Conservation (phyloP, 2,888 invertebrate genomes). For the Esperia sulphurella region DNA sequence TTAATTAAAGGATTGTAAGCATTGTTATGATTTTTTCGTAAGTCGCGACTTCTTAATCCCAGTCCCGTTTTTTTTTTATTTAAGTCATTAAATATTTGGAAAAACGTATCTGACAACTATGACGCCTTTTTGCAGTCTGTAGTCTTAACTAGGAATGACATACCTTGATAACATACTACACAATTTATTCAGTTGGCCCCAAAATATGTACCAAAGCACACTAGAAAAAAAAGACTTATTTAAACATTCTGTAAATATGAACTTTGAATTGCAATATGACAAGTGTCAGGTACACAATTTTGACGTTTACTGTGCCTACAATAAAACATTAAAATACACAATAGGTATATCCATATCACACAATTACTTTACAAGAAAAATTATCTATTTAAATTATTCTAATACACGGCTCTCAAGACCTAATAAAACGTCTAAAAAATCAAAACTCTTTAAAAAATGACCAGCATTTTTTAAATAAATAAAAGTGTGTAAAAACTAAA, state of each 20-base stretch:
- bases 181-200: not conserved
- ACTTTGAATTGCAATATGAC: not conserved
- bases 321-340: not conserved
- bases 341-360: not conserved
- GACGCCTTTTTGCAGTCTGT: too few relatives aligned
- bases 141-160: too few relatives aligned
- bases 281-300: not conserved
- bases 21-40: too few relatives aligned
- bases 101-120: too few relatives aligned
- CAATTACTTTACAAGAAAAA: not conserved
- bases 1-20: too few relatives aligned
- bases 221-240: not conserved
- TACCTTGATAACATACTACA: too few relatives aligned
- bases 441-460: conserved; percentile 24
- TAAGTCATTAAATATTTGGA: too few relatives aligned
- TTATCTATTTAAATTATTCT: not conserved
- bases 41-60: too few relatives aligned
- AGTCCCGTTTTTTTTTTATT: too few relatives aligned
- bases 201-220: not conserved
- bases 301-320: not conserved
- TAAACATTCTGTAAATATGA: not conserved
- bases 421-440: not conserved
- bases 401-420: not conserved
- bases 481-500: not conserved
- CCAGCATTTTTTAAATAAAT: conserved; percentile 33